Evolutionary conservation across 2,797 vertebrate genomes (phyloP), one percentile per base, ranked within the genome.

Genomic region (Columba guinea): DNA sequence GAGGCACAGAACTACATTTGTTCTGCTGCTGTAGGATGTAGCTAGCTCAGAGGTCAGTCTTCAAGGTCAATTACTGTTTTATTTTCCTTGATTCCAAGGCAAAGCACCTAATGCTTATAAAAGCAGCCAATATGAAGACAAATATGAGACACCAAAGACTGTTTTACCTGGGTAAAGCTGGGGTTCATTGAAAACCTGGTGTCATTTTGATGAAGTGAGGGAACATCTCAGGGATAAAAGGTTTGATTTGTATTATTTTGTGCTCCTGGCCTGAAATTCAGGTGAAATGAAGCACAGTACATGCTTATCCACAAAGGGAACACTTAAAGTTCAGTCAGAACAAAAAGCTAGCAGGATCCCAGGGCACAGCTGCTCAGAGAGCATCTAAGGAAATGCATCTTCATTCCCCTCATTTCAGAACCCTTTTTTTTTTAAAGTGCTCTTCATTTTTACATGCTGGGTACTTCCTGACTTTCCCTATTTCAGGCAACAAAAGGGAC

Each of bases 201-300:
- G 71, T 89, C 52, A 93, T 74, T 93, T 91, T 91, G 90, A 91
- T 59, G 89, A 93, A 94, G 46, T 69, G 34, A 91, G 28, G 34
- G 34, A 78, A 63, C 44, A 81, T 65, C 58, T 73, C 65, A 69
- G 59, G 55, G 41, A 52, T 81, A 83, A 95, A 87, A 87, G 28
- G 23, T 84, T 92, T 70, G 44, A 90, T 92, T 92, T 76, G 15
- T 49, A 65, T 78, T 87, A 75, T 90, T 89, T 89, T 87, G n/a
- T 70, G 28, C n/a, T 84, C 37, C 21, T 67, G 71, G 48, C 24
- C 64, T 63, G 84, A 93, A 84, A 92, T 73, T 79, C 73, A 70
- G 69, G 48, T 77, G 52, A 89, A 90, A 92, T 85, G 21, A 91
- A 28, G 37, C 58, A 92, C 18, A 80, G 22, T 5, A 62, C 63